Percentiles rank a stretch among this genome's conserved stretches.
Evolutionary conservation across 92 coral and sea anemone genomes (phyloP).

Genomic region (Micromussa lordhowensis): DNA sequence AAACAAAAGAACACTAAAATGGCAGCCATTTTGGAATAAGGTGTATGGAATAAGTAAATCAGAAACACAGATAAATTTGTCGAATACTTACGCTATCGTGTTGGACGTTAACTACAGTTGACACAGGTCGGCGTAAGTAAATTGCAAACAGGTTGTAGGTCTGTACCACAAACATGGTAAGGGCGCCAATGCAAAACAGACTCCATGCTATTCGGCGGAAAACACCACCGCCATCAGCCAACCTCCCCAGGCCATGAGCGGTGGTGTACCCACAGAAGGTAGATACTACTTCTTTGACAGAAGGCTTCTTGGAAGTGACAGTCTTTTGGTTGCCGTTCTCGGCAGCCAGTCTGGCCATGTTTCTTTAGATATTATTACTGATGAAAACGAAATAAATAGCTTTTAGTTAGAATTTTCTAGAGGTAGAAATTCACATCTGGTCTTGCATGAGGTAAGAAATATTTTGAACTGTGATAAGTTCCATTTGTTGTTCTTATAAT

Average conservation of each 20-base stretch:
- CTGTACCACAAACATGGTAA: slow-evolving; percentile 50
- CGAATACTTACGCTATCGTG: slow-evolving; percentile 57
- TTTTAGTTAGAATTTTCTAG: neutral
- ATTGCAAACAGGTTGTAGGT: slow-evolving; percentile 29
- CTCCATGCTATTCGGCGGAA: slow-evolving; percentile 61
- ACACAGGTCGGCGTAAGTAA: slow-evolving; percentile 47
- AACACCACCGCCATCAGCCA: slow-evolving; percentile 42
- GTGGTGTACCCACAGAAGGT: slow-evolving; percentile 63
- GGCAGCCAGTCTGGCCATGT: neutral
- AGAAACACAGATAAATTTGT: too few species aligned
- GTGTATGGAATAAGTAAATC: too few species aligned
- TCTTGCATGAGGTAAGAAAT: too few species aligned
- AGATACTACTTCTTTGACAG: slow-evolving; percentile 24
- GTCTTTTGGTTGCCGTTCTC: neutral
- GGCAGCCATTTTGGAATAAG: too few species aligned
- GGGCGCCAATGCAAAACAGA: slow-evolving; percentile 49
- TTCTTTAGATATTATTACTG: neutral
- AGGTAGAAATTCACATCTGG: too few species aligned
- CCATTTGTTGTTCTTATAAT: too few species aligned
- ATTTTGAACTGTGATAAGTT: too few species aligned
- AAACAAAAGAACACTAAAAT: too few species aligned
- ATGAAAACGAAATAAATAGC: too few species aligned
- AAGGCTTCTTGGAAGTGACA: neutral
- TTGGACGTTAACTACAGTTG: slow-evolving; percentile 50
- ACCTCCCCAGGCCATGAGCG: slow-evolving; percentile 61